phyloP scores from a whole-genome alignment of 2,888 invertebrate species.

The Eilema griseolum region DNA sequence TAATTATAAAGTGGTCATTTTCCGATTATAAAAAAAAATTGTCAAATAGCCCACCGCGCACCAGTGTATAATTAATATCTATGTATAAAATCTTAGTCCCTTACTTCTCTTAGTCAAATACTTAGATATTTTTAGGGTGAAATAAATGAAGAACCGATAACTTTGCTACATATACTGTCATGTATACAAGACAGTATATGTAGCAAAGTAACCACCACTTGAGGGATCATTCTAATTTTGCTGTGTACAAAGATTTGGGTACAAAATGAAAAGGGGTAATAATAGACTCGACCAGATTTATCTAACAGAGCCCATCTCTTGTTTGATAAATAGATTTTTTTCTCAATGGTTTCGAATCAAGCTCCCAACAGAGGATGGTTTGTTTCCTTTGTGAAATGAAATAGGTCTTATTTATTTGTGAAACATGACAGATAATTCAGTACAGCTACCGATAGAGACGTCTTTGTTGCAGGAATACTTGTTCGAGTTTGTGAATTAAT shows the following conservation, averaged over 20 bases:
- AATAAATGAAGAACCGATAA: too few species aligned
- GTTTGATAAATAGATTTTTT: constrained; percentile 82
- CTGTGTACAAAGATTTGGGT: constrained; percentile 53
- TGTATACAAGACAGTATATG: constrained; percentile 50
- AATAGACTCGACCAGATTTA: constrained; percentile 76
- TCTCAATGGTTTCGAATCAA: constrained; percentile 73
- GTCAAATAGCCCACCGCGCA: too few species aligned
- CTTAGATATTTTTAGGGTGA: too few species aligned
- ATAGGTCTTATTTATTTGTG: constrained; percentile 82
- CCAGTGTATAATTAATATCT: too few species aligned
- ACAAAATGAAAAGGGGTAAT: constrained; percentile 79
- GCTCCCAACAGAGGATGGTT: constrained; percentile 66
- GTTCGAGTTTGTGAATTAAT: constrained; percentile 71
- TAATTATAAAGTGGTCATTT: too few species aligned
- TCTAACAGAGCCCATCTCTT: constrained; percentile 78
- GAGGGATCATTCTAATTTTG: constrained; percentile 52
- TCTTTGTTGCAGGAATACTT: constrained; percentile 79
- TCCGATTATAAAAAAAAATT: too few species aligned
- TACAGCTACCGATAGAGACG: constrained; percentile 82
- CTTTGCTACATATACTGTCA: constrained; percentile 28
- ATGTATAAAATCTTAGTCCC: too few species aligned
- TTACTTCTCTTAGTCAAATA: too few species aligned
- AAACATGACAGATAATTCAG: constrained; percentile 82
- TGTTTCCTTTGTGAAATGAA: constrained; percentile 79
- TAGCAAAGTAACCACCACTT: too few species aligned